Evolutionary conservation across 2,888 invertebrate species (phyloP).

Genomic region (Xestia sexstrigata): DNA sequence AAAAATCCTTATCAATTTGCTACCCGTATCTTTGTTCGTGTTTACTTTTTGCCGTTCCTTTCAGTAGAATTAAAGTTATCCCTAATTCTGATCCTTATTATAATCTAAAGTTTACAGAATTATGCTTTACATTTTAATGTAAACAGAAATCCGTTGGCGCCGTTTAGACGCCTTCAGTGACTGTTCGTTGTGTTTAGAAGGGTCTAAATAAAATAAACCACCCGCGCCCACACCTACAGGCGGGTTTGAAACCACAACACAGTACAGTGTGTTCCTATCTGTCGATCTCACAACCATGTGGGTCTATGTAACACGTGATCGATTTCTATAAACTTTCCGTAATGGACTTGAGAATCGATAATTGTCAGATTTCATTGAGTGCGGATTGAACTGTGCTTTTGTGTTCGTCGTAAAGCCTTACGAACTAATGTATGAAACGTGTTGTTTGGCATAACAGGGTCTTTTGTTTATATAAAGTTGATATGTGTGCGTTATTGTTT

Average conservation of each 20-base stretch:
- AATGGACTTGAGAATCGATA: conserved; percentile 12
- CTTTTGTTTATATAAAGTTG: conserved; percentile 57
- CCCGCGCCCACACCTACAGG: conserved; percentile 75
- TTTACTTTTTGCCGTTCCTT: conserved; percentile 1
- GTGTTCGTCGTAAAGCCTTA: conserved; percentile 23
- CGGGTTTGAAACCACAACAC: conserved; percentile 78
- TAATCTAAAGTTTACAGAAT: conserved; percentile 6
- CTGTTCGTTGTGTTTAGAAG: conserved; percentile 68
- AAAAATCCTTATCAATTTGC: conserved; percentile 12
- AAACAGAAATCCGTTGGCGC: conserved; percentile 28
- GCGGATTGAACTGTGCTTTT: conserved; percentile 37
- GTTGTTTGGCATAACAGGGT: conserved; percentile 58
- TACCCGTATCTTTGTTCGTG: conserved; percentile 10
- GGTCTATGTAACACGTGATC: conserved; percentile 49
- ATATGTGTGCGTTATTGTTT: conserved; percentile 56
- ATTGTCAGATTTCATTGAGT: conserved; percentile 12
- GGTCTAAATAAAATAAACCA: conserved; percentile 79
- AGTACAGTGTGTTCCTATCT: conserved; percentile 71
- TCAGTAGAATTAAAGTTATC: conserved; percentile 11
- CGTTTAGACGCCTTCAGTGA: conserved; percentile 63
- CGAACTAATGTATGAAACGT: conserved; percentile 53
- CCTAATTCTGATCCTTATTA: conserved; percentile 4
- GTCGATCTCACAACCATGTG: conserved; percentile 53
- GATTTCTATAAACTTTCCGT: conserved; percentile 31
- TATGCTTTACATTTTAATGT: conserved; percentile 16